Evolutionary conservation across 2,888 invertebrate genomes (phyloP).

Genomic region (Sminthurides aquaticus): DNA sequence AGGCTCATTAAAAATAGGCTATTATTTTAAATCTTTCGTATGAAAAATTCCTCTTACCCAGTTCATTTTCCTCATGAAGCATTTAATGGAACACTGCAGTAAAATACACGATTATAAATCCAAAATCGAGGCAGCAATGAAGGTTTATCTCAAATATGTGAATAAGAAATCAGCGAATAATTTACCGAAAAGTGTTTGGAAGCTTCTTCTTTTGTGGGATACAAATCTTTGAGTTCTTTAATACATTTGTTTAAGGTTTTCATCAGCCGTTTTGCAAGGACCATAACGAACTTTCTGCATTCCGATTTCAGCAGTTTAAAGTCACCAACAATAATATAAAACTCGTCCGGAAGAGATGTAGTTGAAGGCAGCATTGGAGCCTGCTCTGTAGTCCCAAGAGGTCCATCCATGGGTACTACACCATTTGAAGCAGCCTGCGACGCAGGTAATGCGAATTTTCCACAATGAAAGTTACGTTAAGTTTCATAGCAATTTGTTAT

Average conservation of each 20-base stretch:
- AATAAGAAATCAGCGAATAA: too few species aligned
- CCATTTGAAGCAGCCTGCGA: too few species aligned
- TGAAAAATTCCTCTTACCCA: neutral
- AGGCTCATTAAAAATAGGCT: neutral
- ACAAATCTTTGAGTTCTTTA: neutral
- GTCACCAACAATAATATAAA: neutral
- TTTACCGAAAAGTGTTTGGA: neutral
- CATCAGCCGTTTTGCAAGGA: neutral
- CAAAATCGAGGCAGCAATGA: neutral
- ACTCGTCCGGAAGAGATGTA: neutral
- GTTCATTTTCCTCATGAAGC: neutral
- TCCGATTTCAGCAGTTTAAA: neutral
- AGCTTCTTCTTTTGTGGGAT: neutral
- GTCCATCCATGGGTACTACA: too few species aligned
- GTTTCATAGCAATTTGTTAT: neutral
- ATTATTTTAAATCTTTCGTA: neutral
- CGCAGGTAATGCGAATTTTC: too few species aligned
- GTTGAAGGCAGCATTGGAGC: neutral
- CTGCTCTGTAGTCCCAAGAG: neutral
- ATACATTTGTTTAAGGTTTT: neutral
- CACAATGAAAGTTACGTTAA: neutral
- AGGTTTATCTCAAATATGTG: too few species aligned
- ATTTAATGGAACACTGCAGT: neutral
- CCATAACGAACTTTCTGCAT: conserved; percentile 2
- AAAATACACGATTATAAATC: neutral